Percentiles rank a stretch among this genome's conserved stretches.
Evolutionary conservation across 2,797 vertebrate genomes (phyloP).

Genomic region (Phalanger gymnotis): DNA sequence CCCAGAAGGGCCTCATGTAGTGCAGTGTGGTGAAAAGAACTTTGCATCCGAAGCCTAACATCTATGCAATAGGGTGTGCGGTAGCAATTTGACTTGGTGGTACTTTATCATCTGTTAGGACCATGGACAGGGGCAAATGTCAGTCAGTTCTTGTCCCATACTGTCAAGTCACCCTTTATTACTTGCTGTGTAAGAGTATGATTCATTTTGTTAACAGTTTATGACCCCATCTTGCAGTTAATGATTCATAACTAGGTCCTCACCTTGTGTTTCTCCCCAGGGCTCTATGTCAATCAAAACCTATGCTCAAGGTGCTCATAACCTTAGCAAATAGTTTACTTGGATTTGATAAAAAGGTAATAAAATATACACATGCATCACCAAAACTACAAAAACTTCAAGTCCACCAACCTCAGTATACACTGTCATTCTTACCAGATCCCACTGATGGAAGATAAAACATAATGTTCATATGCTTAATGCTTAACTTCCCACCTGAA

Average conservation of each 20-base stretch:
- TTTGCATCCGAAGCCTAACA: background rate
- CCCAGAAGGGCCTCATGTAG: background rate
- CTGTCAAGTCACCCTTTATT: background rate
- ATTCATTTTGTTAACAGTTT: background rate
- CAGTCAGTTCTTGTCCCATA: background rate
- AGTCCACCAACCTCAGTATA: background rate
- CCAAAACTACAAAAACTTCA: background rate
- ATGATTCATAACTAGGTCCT: background rate
- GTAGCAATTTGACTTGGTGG: background rate
- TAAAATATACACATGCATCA: background rate
- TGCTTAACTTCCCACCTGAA: background rate
- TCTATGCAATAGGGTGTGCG: background rate
- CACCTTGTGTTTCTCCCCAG: background rate
- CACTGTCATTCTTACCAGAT: background rate
- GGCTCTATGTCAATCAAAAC: background rate
- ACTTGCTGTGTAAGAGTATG: background rate
- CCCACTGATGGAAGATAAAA: background rate
- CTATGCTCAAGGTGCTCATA: background rate
- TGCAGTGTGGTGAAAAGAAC: background rate
- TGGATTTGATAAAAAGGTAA: background rate
- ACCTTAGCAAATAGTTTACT: background rate
- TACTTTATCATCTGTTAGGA: background rate
- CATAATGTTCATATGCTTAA: background rate
- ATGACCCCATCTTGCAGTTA: background rate
- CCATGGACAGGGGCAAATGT: background rate